phyloP scores from a whole-genome alignment of 92 coral and sea anemone species.

The Ricordea florida region DNA sequence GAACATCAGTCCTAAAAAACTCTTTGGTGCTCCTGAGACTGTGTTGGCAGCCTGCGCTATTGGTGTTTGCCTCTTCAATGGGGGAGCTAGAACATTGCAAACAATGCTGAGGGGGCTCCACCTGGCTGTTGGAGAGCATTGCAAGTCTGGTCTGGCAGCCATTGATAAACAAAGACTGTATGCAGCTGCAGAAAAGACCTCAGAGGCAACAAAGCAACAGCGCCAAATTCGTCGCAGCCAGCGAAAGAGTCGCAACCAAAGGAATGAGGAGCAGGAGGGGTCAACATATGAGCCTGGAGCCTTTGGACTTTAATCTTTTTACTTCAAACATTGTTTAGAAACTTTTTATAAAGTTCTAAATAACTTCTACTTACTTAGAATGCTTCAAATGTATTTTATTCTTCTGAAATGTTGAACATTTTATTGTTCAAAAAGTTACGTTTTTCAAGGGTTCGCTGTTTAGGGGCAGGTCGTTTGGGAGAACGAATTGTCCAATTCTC shows the following conservation, averaged over 20 bases:
- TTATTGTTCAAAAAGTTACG: not conserved
- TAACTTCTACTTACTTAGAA: not conserved
- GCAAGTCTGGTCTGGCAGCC: constrained; percentile 26
- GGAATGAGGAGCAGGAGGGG: constrained; percentile 15
- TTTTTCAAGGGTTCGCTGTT: not conserved
- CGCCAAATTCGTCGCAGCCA: constrained; percentile 45
- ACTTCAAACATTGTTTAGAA: not conserved
- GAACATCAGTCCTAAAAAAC: constrained; percentile 39
- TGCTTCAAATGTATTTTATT: not conserved
- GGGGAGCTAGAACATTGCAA: constrained; percentile 25
- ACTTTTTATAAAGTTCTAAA: not conserved
- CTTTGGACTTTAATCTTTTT: constrained; percentile 23
- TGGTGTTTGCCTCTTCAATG: constrained; percentile 31
- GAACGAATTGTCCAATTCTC: not conserved
- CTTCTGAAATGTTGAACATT: not conserved
- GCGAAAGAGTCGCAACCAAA: constrained; percentile 13
- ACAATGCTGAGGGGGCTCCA: constrained; percentile 28
- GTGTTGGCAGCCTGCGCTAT: constrained; percentile 25
- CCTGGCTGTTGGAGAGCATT: constrained; percentile 34
- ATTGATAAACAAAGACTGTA: constrained; percentile 25
- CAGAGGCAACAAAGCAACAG: constrained; percentile 1
- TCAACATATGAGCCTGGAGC: constrained; percentile 42
- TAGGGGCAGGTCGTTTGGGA: constrained; percentile 4
- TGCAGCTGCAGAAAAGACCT: constrained; percentile 29
- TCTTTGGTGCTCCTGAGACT: constrained; percentile 20